A percentile compares a stretch with the other conserved stretches of the same genome.
phyloP scores from a whole-genome alignment of 1,140 invertebrate species.

The Drosophila busckii region DNA sequence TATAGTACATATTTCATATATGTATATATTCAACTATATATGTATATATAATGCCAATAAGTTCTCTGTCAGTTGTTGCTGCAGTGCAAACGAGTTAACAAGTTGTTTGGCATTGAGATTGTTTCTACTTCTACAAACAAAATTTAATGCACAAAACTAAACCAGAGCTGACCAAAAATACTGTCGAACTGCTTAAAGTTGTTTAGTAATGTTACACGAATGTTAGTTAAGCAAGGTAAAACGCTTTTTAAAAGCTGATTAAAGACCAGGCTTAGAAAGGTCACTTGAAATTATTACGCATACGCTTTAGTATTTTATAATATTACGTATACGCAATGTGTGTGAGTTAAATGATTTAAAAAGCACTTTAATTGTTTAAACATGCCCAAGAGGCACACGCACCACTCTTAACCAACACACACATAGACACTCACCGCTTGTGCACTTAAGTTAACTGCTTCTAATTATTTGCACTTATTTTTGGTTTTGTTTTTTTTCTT shows the following conservation, averaged over 20 bases:
- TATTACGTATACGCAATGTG: slow-evolving; percentile 27
- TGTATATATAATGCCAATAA: too few relatives aligned
- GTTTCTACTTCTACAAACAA: not conserved
- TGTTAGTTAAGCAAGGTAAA: slow-evolving; percentile 10
- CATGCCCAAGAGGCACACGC: slow-evolving; percentile 31
- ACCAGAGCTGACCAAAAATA: slow-evolving; percentile 17
- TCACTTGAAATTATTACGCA: slow-evolving; percentile 23
- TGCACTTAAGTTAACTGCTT: slow-evolving; percentile 61
- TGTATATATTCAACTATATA: too few relatives aligned
- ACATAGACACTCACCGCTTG: slow-evolving; percentile 47
- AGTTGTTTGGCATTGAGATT: slow-evolving; percentile 28
- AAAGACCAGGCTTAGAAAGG: slow-evolving; percentile 12
- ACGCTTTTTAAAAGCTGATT: not conserved
- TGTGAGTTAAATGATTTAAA: slow-evolving; percentile 6
- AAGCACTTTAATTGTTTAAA: slow-evolving; percentile 49
- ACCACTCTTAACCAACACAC: slow-evolving; percentile 1
- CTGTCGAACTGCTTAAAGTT: slow-evolving; percentile 10
- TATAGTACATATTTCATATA: too few relatives aligned
- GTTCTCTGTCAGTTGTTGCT: too few relatives aligned
- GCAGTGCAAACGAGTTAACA: slow-evolving; percentile 19
- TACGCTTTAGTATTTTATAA: slow-evolving; percentile 24
- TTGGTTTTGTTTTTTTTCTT: slow-evolving; percentile 28
- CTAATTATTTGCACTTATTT: slow-evolving; percentile 67
- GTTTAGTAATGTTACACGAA: not conserved
- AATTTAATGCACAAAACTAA: slow-evolving; percentile 1